These are phyloP conservation scores for Lasioglossum marginatum DNA, from an alignment of 2,888 invertebrate genomes.

Conservation along the genomic window DNA sequence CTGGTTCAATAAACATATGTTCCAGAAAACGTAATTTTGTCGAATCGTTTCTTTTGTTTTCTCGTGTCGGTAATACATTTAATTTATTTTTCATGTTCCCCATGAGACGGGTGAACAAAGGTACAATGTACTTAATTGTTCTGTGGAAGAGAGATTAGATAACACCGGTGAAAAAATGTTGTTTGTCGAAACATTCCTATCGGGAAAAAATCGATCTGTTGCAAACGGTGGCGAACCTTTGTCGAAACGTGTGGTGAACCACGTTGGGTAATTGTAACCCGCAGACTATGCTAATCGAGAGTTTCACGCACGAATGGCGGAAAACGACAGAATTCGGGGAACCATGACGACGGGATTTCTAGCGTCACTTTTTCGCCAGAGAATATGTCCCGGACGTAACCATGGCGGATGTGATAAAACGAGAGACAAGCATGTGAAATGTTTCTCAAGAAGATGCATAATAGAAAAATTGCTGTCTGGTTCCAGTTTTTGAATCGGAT, in stretches of 20 bases:
- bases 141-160: neutral
- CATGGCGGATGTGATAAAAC: neutral
- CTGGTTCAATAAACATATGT: slow-evolving; percentile 9
- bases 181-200: neutral
- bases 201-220: neutral
- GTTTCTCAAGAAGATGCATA: neutral
- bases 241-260: slow-evolving; percentile 38
- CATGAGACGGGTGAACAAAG: too few species aligned
- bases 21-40: neutral
- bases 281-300: slow-evolving; percentile 55
- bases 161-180: neutral
- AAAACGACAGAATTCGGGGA: slow-evolving; percentile 38
- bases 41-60: neutral
- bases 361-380: slow-evolving; percentile 11
- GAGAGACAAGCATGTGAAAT: neutral
- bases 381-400: neutral
- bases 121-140: neutral
- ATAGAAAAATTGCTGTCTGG: neutral
- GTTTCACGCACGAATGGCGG: slow-evolving; percentile 49
- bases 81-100: neutral
- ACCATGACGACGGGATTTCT: slow-evolving; percentile 48
- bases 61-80: neutral
- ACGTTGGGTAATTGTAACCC: slow-evolving; percentile 57
- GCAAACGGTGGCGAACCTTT: slow-evolving; percentile 1
- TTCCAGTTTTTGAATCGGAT: neutral